Percentiles rank a stretch among this genome's conserved stretches.
Conservation (phyloP, 2,113 vertebrate genomes). For the Zapus hudsonius region DNA sequence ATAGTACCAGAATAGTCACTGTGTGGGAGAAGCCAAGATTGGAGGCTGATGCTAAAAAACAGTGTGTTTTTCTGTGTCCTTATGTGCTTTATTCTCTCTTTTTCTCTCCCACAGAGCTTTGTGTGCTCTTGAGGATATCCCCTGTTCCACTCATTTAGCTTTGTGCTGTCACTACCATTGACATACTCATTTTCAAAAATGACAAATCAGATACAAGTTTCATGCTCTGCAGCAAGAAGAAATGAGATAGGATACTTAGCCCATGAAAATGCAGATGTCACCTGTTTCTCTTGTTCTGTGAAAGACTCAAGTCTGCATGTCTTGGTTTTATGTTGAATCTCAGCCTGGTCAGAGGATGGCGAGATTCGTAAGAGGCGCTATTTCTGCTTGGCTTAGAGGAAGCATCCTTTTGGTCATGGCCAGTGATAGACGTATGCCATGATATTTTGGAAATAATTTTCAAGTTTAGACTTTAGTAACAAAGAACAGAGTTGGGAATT, state of each 20-base stretch:
- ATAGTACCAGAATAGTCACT: conserved; percentile 61
- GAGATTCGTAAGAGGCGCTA: not conserved
- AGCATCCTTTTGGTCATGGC: accelerated
- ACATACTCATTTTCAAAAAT: not conserved
- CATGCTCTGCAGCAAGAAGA: not conserved
- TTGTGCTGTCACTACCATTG: not conserved
- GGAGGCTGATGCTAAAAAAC: conserved; percentile 46
- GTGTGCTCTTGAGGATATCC: not conserved
- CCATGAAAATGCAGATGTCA: not conserved
- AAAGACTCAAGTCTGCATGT: not conserved
- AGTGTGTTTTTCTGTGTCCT: conserved; percentile 43
- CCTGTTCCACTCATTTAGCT: conserved; percentile 7
- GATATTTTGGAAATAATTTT: conserved; percentile 18
- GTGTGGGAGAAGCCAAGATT: conserved; percentile 68
- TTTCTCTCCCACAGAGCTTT: not conserved
- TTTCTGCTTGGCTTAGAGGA: not conserved
- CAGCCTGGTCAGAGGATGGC: not conserved
- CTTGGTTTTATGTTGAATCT: not conserved
- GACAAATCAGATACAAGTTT: not conserved
- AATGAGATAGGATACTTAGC: not conserved
- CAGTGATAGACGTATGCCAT: not conserved
- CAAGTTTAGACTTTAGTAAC: not conserved
- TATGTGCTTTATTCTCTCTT: not conserved
- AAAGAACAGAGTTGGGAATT: conserved; percentile 6
- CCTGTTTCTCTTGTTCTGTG: not conserved